Evolutionary conservation across 1,140 invertebrate species (phyloP), one percentile per base, ranked within the genome.

Genomic region (Microvelia longipes): DNA sequence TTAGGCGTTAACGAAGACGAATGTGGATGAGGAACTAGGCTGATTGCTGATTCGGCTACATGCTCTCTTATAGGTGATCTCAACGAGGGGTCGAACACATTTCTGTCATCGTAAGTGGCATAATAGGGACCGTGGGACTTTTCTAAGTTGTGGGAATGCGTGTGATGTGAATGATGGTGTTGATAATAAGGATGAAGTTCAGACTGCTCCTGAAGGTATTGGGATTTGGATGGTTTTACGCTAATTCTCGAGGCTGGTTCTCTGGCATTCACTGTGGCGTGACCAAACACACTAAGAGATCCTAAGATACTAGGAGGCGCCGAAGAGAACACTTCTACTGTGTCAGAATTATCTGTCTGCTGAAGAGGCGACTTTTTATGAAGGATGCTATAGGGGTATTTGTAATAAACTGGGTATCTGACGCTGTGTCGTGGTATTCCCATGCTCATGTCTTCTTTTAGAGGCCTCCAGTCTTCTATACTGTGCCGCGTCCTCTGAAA

Each of bases 231-330:
- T 1, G 26, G 24, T 66, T 71, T 71, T 28, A 68, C 35, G n/a
- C 11, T 68, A 1, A 71, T 68, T 11, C 67, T 67, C 28, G 70
- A 71, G 0, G 70, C 72, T 1, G 73, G 74, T 24, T 74, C 76
- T 15, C 81, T 75, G 0, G 78, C 76, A 66, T 82, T 80, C 0
- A 79, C 68, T 0, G 79, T 76, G 0, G 78, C 77, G 63, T 81
- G 80, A 0, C 80, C 78, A 28, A 82, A 80, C 0, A 79, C 75
- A 25, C 77, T 79, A 63, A 82, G 82, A 27, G 80, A 81, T 1
- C 80, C 81, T 2, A 83, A 72, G 67, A 83, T 81, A 67, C 77
- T 80, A 0, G 81, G 78, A 0, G 81, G 81, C 14, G 73, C 73
- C 14, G 71, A 71, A 19, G 74, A 74, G 28, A 73, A 76, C 28